Evolutionary conservation across 2,888 invertebrate species (phyloP), one percentile per base, ranked within the genome.

Genomic region (Scaptomyza caliginosa): DNA sequence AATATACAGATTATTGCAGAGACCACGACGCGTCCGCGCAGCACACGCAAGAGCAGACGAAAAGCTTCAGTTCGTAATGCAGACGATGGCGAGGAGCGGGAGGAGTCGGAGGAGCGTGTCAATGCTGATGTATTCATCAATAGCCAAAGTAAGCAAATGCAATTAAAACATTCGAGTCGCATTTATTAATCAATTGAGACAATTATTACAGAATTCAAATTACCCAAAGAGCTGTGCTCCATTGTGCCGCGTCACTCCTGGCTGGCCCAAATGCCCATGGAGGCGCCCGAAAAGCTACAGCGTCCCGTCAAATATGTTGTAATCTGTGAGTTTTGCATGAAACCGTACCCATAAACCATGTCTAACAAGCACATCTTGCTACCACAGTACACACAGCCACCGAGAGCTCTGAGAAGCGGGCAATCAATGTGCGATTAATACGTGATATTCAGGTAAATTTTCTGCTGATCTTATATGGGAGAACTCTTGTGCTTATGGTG

Each of bases 261-360:
- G 93, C 75, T 93, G 42, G 92, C 93, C 7, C 92, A 93, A 74
- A 90, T 87, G 21, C 92, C 93, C 4, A 77, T 91, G 57, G 90
- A 90, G 26, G 74, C 89, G 5, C 88, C 88, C 17, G 69, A 86
- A 3, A 79, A 77, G 30, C 69, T 92, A 39, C 52, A 89, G 30
- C 81, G 78, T 26, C 92, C 93, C 10, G 92, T 92, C 6, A 90
- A 92, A 82, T 92, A 89, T 66, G 92, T 93, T 11, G 91, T 93
- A 30, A 92, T 93, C 58, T 90, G 93, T 93, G 89, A 88, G 91
- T 86, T 13, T n/a, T 13, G 8, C 26, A 3, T 16, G 8, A 34
- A 34, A 8, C 34, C 3, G 16, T 16, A 16, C 3, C 16, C 16
- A 34, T 34, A 13, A 13, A 34, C 32, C n/a, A 32, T 6, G 30